Base-by-base conservation (phyloP, 2,797 vertebrate genomes). In the Sciurus vulgaris region DNA sequence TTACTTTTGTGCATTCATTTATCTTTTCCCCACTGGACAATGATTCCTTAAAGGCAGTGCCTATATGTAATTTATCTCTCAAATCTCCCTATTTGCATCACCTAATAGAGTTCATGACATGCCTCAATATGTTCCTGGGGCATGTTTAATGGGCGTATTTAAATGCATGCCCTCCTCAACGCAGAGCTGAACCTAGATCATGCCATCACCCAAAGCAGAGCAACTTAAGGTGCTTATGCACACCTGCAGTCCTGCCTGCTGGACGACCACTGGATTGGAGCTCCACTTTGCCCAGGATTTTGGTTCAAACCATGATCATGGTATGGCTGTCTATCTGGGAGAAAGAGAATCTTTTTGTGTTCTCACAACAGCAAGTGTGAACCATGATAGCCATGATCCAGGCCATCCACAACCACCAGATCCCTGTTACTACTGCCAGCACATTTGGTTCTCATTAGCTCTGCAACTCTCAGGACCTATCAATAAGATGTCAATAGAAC, bases 1-100 rank as follows among this genome's bases (percentile, higher is more conserved):
- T 72, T 92, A 49, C 20, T 17, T 22, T 61, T 88, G 24, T 14
- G 18, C 78, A 28, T 88, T 92, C 92, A 38, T 88, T 94, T 94
- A 47, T 49, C 3, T 61, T 11, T 83, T 92, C 30, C 14, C 74
- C n/a, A 73, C 4, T 56, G 69, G 47, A 51, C 22, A 67, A 5
- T 74, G 9, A 35, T 59, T 77, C 3, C 30, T 69, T 59, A 28
- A 84, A 93, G 38, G 3, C 30, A 84, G 51, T 72, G 30, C 8
- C 56, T 83, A 9, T 73, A 20, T 59, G 24, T 77, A 63, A n/a
- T 61, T 91, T 88, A 44, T n/a, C 78, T 84, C 63, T 47, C 24
- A 54, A 17, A 56, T 63, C 59, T 91, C 61, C 70, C 17, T 72
- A 15, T 61, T 73, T 15, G 7, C 30, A 51, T 69, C 67, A 84